Base-by-base conservation (phyloP, 2,888 invertebrate genomes). In the Endotricha flammealis region DNA sequence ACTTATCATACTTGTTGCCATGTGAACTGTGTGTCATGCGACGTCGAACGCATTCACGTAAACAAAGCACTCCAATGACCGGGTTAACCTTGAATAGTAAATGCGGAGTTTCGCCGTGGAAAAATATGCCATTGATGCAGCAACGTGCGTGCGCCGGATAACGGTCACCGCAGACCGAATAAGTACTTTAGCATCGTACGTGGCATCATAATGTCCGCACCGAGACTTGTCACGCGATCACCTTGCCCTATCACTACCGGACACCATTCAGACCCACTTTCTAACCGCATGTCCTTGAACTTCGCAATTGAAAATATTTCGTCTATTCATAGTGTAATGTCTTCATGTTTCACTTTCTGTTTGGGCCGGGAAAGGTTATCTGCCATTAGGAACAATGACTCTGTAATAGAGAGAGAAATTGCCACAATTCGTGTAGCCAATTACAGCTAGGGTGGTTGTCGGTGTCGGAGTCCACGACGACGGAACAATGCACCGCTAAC, bases 51-150 rank as follows among this genome's bases (percentile, higher is more conserved):
- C 66, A 57, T 51, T 68, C 67, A 60, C 70, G 74, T 76, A 78
- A 77, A 83, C 80, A 83, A 83, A 76, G 75, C 75, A 65, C 60
- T 66, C 61, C 68, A 69, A 68, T 85, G 80, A 86, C 86, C 86
- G 79, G 83, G 86, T 86, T 81, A 85, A 65, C 80, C 74, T 75
- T 81, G 77, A 82, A 83, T 83, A 79, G 80, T 73, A 81, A 83
- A 81, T 80, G 78, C 70, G 59, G 67, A 79, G 79, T 83, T 82
- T 81, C 77, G 77, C 79, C 58, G 63, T 64, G 75, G 75, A 82
- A 83, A 86, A 85, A 83, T 83, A 76, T 82, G 81, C 75, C 83
- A 83, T 82, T 82, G 82, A 82, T 79, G 82, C 82, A 80, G 66
- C 70, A 52, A 71, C 71, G 80, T 83, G 82, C 83, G 81, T 85